Base-by-base conservation (phyloP, 1,140 invertebrate genomes). In the Brachionus paranguensis region DNA sequence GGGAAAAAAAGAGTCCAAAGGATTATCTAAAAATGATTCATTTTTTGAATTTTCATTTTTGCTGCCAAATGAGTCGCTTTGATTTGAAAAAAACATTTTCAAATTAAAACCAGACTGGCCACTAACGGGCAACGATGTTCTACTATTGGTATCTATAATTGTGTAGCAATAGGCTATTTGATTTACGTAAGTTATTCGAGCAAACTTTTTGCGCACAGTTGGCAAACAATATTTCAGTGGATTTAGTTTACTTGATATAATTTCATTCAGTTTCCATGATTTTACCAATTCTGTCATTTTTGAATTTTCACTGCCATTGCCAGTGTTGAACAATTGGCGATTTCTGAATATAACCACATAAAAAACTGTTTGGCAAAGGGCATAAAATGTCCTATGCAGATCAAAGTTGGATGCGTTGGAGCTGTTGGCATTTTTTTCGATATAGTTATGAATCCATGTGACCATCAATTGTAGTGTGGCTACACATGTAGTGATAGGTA, bases 91-190 rank as follows among this genome's bases (percentile, higher is more conserved):
- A 24, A 90, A 87, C 60, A 65, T 85, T 27, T 43, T 29, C 55
- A 50, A 81, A 55, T 27, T 29, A 20, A 79, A 65, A 45, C 27
- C 86, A 27, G 45, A 76, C 33, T 81, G 47, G 55, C 79, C 45
- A 37, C 29, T 60, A 47, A 78, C 90, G 2, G 92, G 92, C 55
- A 95, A 87, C 29, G 91, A 91, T 17, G 91, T 92, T 50, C 94
- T 90, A 2, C 92, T 90, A 89, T 97, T 97, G 84, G 93, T 92
- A 86, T 97, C 94, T 47, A 97, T 93, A 64, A 97, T 91, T 0
- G 95, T 92, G 88, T 95, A 93, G 89, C 95, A 97, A 89, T 96
- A 97, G 4, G 94, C 95, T 64, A 97, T 90, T 87, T 97, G 95
- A 88, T 96, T 94, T n/a, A 92, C 85, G 55, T 94, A 91, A 1